Percentiles rank a stretch among this genome's conserved stretches.
These are phyloP conservation scores for Xestobium rufovillosum DNA, from an alignment of 2,888 invertebrate species.

Conservation along the genomic window DNA sequence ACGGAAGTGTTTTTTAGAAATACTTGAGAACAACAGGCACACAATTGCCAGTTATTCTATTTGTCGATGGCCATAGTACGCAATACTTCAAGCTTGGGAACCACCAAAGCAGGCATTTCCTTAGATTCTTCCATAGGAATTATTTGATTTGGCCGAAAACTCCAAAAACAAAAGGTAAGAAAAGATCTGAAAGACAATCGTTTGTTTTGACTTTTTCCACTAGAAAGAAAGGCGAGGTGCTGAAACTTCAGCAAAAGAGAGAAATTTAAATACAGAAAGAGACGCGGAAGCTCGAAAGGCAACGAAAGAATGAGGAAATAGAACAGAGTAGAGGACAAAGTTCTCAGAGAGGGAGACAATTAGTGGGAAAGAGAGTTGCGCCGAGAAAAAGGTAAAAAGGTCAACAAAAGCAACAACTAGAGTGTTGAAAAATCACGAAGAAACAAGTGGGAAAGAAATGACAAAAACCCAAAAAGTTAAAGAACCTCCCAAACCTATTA, in stretches of 20 bases:
- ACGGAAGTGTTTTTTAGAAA: constrained; percentile 30
- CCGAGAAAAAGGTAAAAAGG: constrained; percentile 1
- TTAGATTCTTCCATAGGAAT: no score
- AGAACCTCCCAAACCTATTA: neutral
- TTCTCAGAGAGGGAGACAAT: constrained; percentile 4
- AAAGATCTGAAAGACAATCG: constrained; percentile 2
- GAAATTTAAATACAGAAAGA: constrained; percentile 3
- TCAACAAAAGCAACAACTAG: no score
- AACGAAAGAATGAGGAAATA: constrained; percentile 1
- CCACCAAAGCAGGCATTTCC: no score
- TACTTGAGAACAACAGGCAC: constrained; percentile 28
- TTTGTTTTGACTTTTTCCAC: constrained; percentile 2
- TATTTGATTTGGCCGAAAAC: constrained; percentile 1
- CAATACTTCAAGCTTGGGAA: no score
- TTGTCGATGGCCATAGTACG: constrained; percentile 31
- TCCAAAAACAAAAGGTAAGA: constrained; percentile 3
- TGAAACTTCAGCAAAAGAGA: constrained; percentile 4
- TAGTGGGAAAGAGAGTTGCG: constrained; percentile 3
- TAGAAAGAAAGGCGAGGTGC: neutral
- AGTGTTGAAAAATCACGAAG: constrained; percentile 1
- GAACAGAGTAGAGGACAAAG: no score
- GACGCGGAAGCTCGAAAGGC: constrained; percentile 2
- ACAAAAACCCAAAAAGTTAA: neutral
- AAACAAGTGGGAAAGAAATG: neutral
- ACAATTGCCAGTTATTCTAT: constrained; percentile 34